Base-by-base conservation (phyloP, 2,113 vertebrate genomes). In the Bucco capensis region DNA sequence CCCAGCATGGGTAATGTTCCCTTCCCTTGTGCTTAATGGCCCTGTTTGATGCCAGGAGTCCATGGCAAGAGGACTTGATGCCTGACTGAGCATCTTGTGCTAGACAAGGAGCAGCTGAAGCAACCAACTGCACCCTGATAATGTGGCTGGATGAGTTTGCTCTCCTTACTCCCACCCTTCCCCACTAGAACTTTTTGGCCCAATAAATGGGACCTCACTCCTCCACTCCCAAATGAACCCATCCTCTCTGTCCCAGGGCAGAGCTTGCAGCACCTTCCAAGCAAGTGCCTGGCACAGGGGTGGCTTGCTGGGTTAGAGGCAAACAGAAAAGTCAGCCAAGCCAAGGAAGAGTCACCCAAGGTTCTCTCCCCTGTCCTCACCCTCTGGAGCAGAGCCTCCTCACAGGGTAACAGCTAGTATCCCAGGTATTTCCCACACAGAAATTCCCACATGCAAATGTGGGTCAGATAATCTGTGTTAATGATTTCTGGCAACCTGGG, bases 11-110 rank as follows among this genome's bases (percentile, higher is more conserved):
- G 70, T 83, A 96, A 17, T 2, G 35, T 38, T 94, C 87, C 76
- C 35, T 77, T 25, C 56, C 54, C 47, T 70, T 31, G 17, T 75
- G 70, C 81, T 89, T 93, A 86, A 95, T 71, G 73, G 82, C 69
- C 86, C 56, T 72, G n/a, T 38, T 83, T 70, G 70, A 54, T 95
- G 94, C 87, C 94, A 89, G 56, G 40, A 88, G 57, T 25, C 65
- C 13, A 3, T 13, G 83, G 70, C 61, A 65, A 42, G 71, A 89
- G 58, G 47, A 89, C 65, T 69, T 53, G 71, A 88, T 49, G 73
- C 76, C 65, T 90, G 80, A 40, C 70, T 93, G 71, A 94, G 58
- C 0, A 1, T 62, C 78, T 58, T 54, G 67, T 83, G 84, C 74
- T 58, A 74, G 37, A 51, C 54, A 86, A 91, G 75, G 65, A 72